A percentile compares a stretch with the other conserved stretches of the same genome.
Conservation (phyloP, 2,888 invertebrate genomes). For the Drosophila testacea region DNA sequence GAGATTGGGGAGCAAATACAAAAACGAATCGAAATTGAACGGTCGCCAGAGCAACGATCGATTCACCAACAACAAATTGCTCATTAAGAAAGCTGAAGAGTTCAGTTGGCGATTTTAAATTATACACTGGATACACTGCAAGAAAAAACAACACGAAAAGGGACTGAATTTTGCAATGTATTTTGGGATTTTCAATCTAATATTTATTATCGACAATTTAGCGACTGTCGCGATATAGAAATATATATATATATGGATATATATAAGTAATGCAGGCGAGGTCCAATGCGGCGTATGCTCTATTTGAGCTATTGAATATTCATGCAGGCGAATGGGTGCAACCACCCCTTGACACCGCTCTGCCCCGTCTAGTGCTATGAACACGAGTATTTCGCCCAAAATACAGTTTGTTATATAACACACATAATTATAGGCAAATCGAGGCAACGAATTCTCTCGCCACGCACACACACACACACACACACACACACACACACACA, state of each 20-base stretch:
- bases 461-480: constrained; percentile 56
- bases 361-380: constrained; percentile 2
- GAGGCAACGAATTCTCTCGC: constrained; percentile 80
- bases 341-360: not conserved
- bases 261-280: constrained; percentile 55
- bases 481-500: constrained; percentile 4
- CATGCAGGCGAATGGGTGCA: constrained; percentile 64
- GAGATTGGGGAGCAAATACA: constrained; percentile 42
- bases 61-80: constrained; percentile 46
- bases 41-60: constrained; percentile 37
- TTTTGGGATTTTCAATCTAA: constrained; percentile 58
- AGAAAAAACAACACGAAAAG: constrained; percentile 5
- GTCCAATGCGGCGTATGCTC: constrained; percentile 75
- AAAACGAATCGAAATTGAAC: constrained; percentile 62
- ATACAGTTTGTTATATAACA: constrained; percentile 82
- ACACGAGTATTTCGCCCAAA: constrained; percentile 64
- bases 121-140: constrained; percentile 35
- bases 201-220: constrained; percentile 78
- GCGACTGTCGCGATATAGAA: constrained; percentile 45
- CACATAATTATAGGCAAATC: constrained; percentile 82
- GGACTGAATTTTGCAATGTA: not conserved
- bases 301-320: constrained; percentile 80
- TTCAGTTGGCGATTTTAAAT: constrained; percentile 26
- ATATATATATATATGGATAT: constrained; percentile 13
- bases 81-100: constrained; percentile 63